Evolutionary conservation across 2,113 vertebrate genomes (phyloP), one percentile per base, ranked within the genome.

Genomic region (Desmodus rotundus): DNA sequence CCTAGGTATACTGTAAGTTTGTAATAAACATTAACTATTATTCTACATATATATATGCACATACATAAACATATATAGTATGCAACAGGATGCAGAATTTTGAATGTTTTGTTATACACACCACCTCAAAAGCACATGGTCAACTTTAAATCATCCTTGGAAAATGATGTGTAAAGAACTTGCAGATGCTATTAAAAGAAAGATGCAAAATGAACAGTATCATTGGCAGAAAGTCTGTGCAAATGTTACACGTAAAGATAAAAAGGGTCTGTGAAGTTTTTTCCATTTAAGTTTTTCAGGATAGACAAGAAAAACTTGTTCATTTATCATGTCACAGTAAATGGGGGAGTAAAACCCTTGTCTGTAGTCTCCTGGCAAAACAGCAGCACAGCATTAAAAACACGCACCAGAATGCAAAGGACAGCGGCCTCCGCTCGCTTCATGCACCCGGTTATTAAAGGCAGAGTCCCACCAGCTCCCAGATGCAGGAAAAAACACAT

Each of bases 211-310:
- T 70, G 43, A 83, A 95, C 95, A 15, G 16, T 74, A 72, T 61
- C n/a, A 41, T 47, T 24, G 17, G 20, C 76, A 84, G 68, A 89
- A 26, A 47, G 14, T 73, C 43, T 91, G 24, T 28, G 83, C 61
- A 83, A 92, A 73, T 52, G 16, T 72, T 91, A 84, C n/a, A 52
- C 43, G 7, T 7, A 65, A 86, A 89, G 43, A 88, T 72, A 82
- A n/a, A 95, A 81, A 67, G 41, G 6, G 9, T 26, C 68, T 74
- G 38, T 76, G 63, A 47, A 92, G 31, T 76, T 93, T 76, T 28
- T 93, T 89, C n/a, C 36, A 90, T 28, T 65, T 74, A 58, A 65
- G 65, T 72, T 74, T 96, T 97, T 63, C 85, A 91, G 82, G 43
- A 74, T 0, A 52, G 33, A 82, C 77, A 17, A 50, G 67, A 83